phyloP scores from a whole-genome alignment of 2,113 vertebrate species.

The Ammodytes dubius region DNA sequence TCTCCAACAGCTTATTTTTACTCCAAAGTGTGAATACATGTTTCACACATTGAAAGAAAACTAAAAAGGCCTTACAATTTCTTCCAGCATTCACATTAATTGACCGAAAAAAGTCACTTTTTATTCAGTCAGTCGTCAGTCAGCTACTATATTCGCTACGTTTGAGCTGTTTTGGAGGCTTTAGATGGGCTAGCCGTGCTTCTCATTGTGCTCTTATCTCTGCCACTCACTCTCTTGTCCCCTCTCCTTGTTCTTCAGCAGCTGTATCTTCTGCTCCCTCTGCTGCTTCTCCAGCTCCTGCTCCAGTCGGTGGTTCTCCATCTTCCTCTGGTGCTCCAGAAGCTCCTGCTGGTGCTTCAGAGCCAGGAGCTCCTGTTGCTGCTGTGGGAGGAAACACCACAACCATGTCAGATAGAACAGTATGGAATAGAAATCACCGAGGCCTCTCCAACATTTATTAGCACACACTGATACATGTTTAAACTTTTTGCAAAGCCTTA shows the following conservation, averaged over 20 bases:
- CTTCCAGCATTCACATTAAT: too few relatives aligned
- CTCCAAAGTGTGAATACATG: background rate
- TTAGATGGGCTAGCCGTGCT: background rate
- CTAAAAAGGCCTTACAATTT: too few relatives aligned
- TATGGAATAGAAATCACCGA: background rate
- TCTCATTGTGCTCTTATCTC: background rate
- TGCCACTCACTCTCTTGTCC: slow-evolving; percentile 93
- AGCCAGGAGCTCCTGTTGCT: slow-evolving; percentile 97
- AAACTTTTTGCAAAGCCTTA: background rate
- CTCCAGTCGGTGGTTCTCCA: slow-evolving; percentile 96
- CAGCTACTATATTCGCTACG: too few relatives aligned
- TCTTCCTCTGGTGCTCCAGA: slow-evolving; percentile 96
- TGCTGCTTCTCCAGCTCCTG: slow-evolving; percentile 98
- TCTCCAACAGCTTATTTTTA: background rate
- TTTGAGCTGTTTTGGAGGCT: background rate
- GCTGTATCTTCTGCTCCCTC: slow-evolving; percentile 94
- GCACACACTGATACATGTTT: background rate
- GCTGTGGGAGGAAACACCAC: slow-evolving; percentile 80
- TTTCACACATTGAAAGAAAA: background rate
- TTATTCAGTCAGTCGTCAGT: too few relatives aligned
- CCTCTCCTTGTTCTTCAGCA: slow-evolving; percentile 98
- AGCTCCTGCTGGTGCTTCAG: slow-evolving; percentile 98
- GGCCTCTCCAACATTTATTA: background rate
- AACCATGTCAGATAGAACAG: background rate
- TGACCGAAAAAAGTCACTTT: too few relatives aligned